Evolutionary conservation across 64 coral and sea anemone genomes (phyloP).

Genomic region (Dendronephthya gigantea): DNA sequence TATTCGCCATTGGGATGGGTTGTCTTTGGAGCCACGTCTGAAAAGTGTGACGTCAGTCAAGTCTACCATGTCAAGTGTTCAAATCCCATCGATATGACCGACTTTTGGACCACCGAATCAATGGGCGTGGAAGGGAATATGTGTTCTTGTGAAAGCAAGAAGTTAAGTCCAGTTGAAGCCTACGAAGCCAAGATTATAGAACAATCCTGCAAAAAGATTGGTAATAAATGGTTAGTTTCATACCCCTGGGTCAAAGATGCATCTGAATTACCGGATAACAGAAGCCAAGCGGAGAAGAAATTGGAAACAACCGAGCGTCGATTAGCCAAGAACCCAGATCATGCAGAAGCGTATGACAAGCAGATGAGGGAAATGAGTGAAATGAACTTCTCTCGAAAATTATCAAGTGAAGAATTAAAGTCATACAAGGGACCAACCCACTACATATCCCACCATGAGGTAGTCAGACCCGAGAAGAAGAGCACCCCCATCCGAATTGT

Average conservation of each 20-base stretch:
- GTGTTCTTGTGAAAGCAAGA: background rate
- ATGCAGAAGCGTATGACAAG: background rate
- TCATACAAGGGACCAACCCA: too few species aligned
- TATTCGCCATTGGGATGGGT: conserved; percentile 33
- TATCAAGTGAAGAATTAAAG: too few species aligned
- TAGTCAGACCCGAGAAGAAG: conserved; percentile 2
- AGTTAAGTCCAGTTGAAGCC: conserved; percentile 2
- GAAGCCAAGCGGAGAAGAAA: background rate
- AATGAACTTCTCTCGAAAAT: conserved; percentile 7
- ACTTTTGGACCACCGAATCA: conserved; percentile 21
- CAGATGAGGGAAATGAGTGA: background rate
- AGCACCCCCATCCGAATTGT: conserved; percentile 7
- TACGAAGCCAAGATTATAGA: background rate
- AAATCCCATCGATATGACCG: background rate
- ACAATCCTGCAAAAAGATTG: conserved; percentile 16
- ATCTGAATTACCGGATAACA: background rate
- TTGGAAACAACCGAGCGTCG: conserved; percentile 2
- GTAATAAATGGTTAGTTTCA: conserved; percentile 16
- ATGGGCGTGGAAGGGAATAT: conserved; percentile 11
- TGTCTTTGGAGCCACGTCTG: background rate
- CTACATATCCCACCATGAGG: background rate
- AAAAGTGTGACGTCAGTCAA: background rate
- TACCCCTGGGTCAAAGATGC: conserved; percentile 15
- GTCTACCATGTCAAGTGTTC: background rate
- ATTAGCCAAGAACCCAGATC: background rate